A percentile compares a stretch with the other conserved stretches of the same genome.
Conservation (phyloP, 2,797 vertebrate genomes). For the Melanogrammus aeglefinus region DNA sequence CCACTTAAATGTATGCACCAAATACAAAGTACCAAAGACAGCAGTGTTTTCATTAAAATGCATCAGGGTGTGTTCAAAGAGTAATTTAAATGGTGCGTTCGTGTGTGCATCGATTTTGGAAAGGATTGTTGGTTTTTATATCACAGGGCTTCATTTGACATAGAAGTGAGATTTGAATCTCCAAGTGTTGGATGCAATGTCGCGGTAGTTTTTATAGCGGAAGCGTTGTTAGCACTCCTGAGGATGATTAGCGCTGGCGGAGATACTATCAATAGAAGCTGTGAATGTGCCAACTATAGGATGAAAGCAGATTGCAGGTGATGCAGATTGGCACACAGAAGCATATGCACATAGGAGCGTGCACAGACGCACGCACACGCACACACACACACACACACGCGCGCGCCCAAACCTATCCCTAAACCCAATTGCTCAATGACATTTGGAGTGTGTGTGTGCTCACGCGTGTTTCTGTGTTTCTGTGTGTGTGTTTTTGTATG, state of each 20-base stretch:
- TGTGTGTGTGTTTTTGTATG: background rate
- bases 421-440: slow-evolving; percentile 40
- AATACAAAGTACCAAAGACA: background rate
- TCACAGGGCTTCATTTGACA: too few species aligned
- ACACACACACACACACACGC: slow-evolving; percentile 2
- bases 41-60: background rate
- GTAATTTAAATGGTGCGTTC: background rate
- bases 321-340: background rate
- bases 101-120: background rate
- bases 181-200: too few species aligned
- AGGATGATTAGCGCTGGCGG: background rate
- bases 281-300: background rate
- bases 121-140: slow-evolving; percentile 38
- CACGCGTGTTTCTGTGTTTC: background rate
- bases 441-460: background rate
- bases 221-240: background rate
- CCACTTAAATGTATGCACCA: background rate
- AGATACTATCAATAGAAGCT: background rate
- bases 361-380: background rate
- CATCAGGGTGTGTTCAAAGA: too few species aligned
- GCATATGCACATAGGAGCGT: slow-evolving; percentile 11
- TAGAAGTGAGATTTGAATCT: too few species aligned
- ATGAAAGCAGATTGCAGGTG: background rate
- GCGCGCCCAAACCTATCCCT: slow-evolving; percentile 27
- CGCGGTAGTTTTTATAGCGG: background rate